Evolutionary conservation across 2,888 invertebrate species (phyloP), one percentile per base, ranked within the genome.

Genomic region (Panzeria rudis): DNA sequence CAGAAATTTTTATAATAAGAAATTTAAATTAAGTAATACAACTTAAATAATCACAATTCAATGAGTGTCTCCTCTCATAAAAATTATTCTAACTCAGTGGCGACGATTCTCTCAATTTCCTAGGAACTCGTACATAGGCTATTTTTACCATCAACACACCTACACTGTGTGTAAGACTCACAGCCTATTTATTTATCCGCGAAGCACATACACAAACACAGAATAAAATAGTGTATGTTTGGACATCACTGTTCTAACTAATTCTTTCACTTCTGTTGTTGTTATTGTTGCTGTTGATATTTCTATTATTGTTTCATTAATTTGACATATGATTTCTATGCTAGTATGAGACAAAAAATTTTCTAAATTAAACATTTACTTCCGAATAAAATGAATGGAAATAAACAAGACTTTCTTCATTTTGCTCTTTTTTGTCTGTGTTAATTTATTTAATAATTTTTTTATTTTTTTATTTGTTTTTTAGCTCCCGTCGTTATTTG

Each of bases 311-410:
- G n/a, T 32, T 54, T 52, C 32, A 29, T 50, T 15, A 52, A 41
- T 66, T 52, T 72, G 59, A 66, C 77, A 77, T 78, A 15, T 32
- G 59, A 9, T n/a, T n/a, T n/a, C n/a, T n/a, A n/a, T n/a, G n/a
- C 11, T 52, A 4, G 61, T 29, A 15, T 15, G 20, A 64, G 17
- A 59, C 13, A 44, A 41, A 81, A 41, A 23, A 47, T 15, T 15
- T 17, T 50, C 35, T 44, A 47, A 61, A 29, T 59, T 41, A 77
- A 71, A 75, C 38, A 69, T 83, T 83, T 83, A 83, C 79, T 83
- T 83, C 83, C 83, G 83, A 83, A 62, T 64, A 35, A 54, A 25
- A 32, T 54, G 11, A 11, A 52, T 44, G 3, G 17, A 17, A 4
- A 54, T 54, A 52, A 56, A 44, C 56, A 56, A 72, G 38, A 56